Evolutionary conservation across 1,140 invertebrate genomes (phyloP), one percentile per base, ranked within the genome.

Genomic region (Theocolax elegans): DNA sequence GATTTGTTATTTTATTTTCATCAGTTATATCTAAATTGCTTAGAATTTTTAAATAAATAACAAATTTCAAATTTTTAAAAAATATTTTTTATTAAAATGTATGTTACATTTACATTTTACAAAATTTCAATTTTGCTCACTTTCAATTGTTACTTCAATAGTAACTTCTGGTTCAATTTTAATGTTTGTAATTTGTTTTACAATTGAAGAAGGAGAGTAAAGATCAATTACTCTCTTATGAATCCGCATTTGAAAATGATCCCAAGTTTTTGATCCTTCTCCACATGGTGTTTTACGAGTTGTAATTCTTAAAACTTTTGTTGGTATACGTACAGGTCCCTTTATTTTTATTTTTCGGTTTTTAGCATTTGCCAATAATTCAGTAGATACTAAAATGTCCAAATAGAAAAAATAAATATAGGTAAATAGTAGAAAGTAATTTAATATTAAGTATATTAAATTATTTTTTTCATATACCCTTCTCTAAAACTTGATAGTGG

Each of bases 181-280:
- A 86, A 99, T 99, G 67, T 96, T 97, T 35, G 98, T 99, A 86
- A 99, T 99, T 87, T 99, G 96, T 86, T 99, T 99, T 3, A 99
- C 97, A 81, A 98, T 97, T 88, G 99, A 98, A 46, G 96, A 97
- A 17, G 97, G 95, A 7, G 95, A 97, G 86, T 98, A 96, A 40
- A 99, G 91, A 86, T 99, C 98, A 78, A 99, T 99, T 59, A 99
- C 94, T 74, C 98, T 89, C 87, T 99, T 99, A 89, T 99, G 97
- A 79, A 99, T 98, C 72, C 98, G 89, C 97, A 99, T 99, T 82
- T 93, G 92, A 89, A 96, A 98, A 40, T 93, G 89, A 90, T 99
- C 98, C 98, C 98, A 99, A 62, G 98, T 99, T 87, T 99, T 99
- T 56, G 98, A 99, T 89, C 98, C 98, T 87, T 99, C 98, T 91